Conservation (phyloP, 1,140 invertebrate genomes). For the Samia ricini region DNA sequence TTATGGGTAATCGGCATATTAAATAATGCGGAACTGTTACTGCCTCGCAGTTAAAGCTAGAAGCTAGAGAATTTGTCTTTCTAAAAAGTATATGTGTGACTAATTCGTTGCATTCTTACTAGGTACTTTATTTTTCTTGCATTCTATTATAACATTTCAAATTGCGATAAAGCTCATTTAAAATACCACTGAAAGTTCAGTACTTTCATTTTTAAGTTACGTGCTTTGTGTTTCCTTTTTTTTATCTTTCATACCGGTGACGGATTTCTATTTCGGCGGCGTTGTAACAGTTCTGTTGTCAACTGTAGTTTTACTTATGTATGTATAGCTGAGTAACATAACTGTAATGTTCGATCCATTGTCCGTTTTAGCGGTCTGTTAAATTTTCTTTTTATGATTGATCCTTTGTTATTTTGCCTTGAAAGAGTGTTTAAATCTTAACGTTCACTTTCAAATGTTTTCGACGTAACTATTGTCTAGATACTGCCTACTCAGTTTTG, state of each 20-base stretch:
- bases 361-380: conserved; percentile 1
- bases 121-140: conserved; percentile 16
- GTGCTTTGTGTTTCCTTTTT: background rate
- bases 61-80: no score
- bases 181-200: background rate
- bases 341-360: conserved; percentile 6
- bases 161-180: conserved; percentile 8
- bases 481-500: no score
- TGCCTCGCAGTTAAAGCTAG: no score
- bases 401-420: background rate
- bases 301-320: background rate
- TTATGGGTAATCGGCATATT: no score
- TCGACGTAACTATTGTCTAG: background rate
- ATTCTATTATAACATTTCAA: conserved; percentile 11
- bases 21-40: no score
- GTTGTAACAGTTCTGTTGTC: background rate
- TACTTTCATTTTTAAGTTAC: conserved; percentile 8
- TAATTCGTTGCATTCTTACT: conserved; percentile 11
- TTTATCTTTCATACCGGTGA: background rate
- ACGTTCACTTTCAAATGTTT: background rate
- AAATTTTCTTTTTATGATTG: background rate
- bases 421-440: background rate
- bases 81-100: background rate
- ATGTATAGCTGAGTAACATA: background rate
- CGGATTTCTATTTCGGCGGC: background rate